phyloP scores from a whole-genome alignment of 2,888 invertebrate genomes.

The Melanostoma mellinum region DNA sequence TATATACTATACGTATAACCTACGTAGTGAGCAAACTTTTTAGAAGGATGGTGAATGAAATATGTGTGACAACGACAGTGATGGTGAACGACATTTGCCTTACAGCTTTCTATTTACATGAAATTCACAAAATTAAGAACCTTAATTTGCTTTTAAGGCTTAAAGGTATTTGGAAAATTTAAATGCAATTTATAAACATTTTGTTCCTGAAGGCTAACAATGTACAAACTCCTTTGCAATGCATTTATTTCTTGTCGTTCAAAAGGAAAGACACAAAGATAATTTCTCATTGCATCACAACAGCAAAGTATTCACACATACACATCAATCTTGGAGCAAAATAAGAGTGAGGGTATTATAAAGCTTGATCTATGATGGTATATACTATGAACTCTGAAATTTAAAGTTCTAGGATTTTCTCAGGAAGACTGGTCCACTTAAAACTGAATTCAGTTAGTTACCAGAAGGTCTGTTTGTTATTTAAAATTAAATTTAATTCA shows the following conservation, averaged over 20 bases:
- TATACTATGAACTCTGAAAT: no score
- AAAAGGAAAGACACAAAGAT: not conserved
- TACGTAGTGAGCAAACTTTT: not conserved
- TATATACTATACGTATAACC: not conserved
- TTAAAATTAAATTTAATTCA: no score
- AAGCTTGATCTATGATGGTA: not conserved
- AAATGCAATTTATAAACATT: conserved; percentile 39
- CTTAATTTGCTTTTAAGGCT: conserved; percentile 33
- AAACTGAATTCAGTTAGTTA: no score
- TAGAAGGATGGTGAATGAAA: conserved; percentile 7
- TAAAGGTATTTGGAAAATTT: conserved; percentile 21
- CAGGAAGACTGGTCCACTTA: no score
- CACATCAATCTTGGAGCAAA: not conserved
- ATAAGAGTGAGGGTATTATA: conserved; percentile 16
- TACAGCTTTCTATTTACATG: conserved; percentile 41
- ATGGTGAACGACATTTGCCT: conserved; percentile 32
- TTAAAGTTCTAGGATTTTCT: no score
- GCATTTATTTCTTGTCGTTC: not conserved
- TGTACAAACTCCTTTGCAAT: conserved; percentile 2
- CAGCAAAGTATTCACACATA: not conserved
- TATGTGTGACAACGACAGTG: conserved; percentile 35
- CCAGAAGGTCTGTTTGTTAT: no score
- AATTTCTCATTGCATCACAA: conserved; percentile 20
- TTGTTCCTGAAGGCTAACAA: not conserved
- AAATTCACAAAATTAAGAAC: conserved; percentile 30